Base-by-base conservation (phyloP, 2,113 vertebrate genomes). In the Chaetodon trifascialis region DNA sequence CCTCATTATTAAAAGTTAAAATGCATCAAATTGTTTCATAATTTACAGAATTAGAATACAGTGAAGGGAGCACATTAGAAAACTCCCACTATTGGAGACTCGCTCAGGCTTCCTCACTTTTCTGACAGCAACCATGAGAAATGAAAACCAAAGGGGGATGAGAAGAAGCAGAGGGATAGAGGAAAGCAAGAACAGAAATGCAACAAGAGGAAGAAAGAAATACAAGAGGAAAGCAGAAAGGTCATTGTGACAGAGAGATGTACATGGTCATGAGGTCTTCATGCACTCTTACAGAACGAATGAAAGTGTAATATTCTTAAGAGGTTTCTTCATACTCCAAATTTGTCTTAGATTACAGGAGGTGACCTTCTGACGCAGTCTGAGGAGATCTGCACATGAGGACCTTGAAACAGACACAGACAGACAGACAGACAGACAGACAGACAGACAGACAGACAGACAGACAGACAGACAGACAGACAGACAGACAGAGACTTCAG, bases 281-380 rank as follows among this genome's bases (percentile, higher is more conserved):
- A 36, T 42, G 30, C 7, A 63, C 66, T 68, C 47, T 60, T 38
- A 63, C 14, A 55, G 68, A 77, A 68, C 47, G 69, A 76, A 87
- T 87, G 71, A 83, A 76, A 67, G 16, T 76, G 23, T 76, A 76
- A 80, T 83, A 76, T 79, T 83, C 84, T 81, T 81, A 86, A 86
- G 55, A 82, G 79, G 73, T 73, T 73, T 73, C 46, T 46, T 72
- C 52, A 9, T 34, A 6, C 36, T 60, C 25, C 23, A 34, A 40
- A 83, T 58, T 56, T 69, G 73, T 68, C 70, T 63, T 46, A 74
- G 70, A 70, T 79, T 69, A 60, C 34, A 79, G 44, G 44, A 30
- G 40, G 36, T 74, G 74, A 81, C 67, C 67, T 67, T 12, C 10
- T 64, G 55, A 70, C 73, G 34, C 42, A 79, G 51, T 46, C 63